Conservation (phyloP, 2,797 vertebrate species). For the Lepus oiostolus region DNA sequence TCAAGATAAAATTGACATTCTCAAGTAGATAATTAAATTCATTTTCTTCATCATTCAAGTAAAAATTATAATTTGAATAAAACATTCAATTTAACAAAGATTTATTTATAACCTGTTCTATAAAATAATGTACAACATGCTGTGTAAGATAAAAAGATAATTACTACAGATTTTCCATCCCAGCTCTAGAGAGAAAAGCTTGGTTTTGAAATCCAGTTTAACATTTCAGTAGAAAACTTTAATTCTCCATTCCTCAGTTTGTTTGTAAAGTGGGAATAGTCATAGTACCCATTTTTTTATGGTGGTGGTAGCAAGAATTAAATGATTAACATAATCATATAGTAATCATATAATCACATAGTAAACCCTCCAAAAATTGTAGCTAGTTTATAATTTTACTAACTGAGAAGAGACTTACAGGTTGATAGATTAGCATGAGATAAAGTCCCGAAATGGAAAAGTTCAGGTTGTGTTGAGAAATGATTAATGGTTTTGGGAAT, state of each 20-base stretch:
- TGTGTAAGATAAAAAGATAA: slow-evolving; percentile 23
- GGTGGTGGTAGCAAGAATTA: not conserved
- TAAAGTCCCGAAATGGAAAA: not conserved
- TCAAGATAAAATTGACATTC: slow-evolving; percentile 58
- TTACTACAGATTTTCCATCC: not conserved
- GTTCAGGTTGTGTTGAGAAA: not conserved
- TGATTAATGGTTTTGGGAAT: not conserved
- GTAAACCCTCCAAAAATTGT: not conserved
- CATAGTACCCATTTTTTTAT: not conserved
- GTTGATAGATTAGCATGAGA: not conserved
- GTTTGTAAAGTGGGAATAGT: not conserved
- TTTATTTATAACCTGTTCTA: slow-evolving; percentile 47
- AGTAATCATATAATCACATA: not conserved
- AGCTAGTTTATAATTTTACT: not conserved
- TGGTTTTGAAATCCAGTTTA: not conserved
- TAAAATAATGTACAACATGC: slow-evolving; percentile 29
- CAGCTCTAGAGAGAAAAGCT: not conserved
- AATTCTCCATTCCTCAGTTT: not conserved
- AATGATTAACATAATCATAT: not conserved
- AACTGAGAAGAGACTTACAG: not conserved
- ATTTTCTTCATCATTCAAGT: slow-evolving; percentile 52
- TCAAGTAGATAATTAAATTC: slow-evolving; percentile 64
- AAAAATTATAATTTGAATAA: slow-evolving; percentile 65
- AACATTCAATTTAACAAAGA: slow-evolving; percentile 53
- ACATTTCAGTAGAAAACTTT: not conserved